These are phyloP conservation scores for Poecilia gillii DNA, from an alignment of 2,797 vertebrate species.

Conservation along the genomic window DNA sequence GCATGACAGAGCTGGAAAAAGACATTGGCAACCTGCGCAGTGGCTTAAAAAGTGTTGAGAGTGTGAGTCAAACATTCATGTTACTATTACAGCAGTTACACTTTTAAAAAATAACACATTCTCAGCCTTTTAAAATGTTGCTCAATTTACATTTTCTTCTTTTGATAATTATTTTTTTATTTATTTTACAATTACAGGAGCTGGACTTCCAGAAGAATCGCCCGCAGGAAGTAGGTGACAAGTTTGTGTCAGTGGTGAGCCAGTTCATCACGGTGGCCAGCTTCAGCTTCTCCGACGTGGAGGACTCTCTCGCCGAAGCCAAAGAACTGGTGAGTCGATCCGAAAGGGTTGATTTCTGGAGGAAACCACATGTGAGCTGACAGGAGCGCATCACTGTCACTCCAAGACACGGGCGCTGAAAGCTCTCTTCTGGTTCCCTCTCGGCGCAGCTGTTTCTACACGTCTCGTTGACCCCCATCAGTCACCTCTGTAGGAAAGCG, in stretches of 20 bases:
- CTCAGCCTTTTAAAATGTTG: not conserved
- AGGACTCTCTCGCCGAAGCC: slow-evolving; percentile 93
- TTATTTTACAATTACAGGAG: slow-evolving; percentile 78
- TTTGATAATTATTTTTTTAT: too few relatives aligned
- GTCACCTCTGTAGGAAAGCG: slow-evolving; percentile 48
- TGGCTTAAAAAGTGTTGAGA: slow-evolving; percentile 93
- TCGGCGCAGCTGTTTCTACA: slow-evolving; percentile 54
- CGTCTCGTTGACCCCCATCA: slow-evolving; percentile 39
- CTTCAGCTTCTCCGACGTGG: slow-evolving; percentile 98
- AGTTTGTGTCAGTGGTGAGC: slow-evolving; percentile 97
- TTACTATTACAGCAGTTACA: not conserved
- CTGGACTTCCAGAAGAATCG: slow-evolving; percentile 93
- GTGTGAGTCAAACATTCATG: slow-evolving; percentile 81
- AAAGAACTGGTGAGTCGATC: slow-evolving; percentile 90
- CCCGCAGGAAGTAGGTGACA: slow-evolving; percentile 88
- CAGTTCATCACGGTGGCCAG: slow-evolving; percentile 98
- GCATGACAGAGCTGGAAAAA: slow-evolving; percentile 98
- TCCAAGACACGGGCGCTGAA: slow-evolving; percentile 22
- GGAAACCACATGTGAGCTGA: not conserved
- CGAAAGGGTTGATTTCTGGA: not conserved
- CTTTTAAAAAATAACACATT: not conserved
- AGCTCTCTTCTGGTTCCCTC: slow-evolving; percentile 45
- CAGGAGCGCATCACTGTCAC: slow-evolving; percentile 8
- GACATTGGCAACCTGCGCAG: slow-evolving; percentile 93
- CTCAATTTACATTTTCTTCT: not conserved